A percentile compares a stretch with the other conserved stretches of the same genome.
Conservation (phyloP, 2,113 vertebrate genomes). For the Larimichthys polyactis region DNA sequence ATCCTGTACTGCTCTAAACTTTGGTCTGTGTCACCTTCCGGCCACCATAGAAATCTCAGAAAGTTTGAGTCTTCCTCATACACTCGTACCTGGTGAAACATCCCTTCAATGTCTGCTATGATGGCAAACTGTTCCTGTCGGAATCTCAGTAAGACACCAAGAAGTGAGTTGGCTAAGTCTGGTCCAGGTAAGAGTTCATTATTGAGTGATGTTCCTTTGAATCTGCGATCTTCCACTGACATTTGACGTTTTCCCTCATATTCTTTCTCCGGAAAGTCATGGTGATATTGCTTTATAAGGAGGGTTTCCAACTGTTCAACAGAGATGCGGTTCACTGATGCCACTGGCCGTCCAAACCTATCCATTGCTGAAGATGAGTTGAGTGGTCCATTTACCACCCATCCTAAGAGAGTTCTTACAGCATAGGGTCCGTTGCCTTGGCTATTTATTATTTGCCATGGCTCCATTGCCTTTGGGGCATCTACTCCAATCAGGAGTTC, state of each 20-base stretch:
- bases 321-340: neutral
- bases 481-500: neutral
- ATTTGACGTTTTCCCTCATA: neutral
- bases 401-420: neutral
- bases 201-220: neutral
- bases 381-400: slow-evolving; percentile 1
- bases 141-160: too few species aligned
- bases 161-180: too few species aligned
- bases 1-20: too few species aligned
- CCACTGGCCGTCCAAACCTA: neutral
- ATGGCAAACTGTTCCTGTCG: too few species aligned
- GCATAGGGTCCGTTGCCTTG: neutral
- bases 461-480: neutral
- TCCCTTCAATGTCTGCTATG: too few species aligned
- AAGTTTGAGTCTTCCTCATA: too few species aligned
- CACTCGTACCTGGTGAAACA: too few species aligned
- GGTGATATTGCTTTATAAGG: neutral
- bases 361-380: neutral
- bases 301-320: neutral
- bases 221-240: neutral
- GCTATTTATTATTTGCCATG: neutral
- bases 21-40: too few species aligned
- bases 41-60: too few species aligned
- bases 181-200: neutral
- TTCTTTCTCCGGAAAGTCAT: neutral